These are phyloP conservation scores for Linnaemya tessellans DNA, from an alignment of 2,888 invertebrate genomes.

Conservation along the genomic window DNA sequence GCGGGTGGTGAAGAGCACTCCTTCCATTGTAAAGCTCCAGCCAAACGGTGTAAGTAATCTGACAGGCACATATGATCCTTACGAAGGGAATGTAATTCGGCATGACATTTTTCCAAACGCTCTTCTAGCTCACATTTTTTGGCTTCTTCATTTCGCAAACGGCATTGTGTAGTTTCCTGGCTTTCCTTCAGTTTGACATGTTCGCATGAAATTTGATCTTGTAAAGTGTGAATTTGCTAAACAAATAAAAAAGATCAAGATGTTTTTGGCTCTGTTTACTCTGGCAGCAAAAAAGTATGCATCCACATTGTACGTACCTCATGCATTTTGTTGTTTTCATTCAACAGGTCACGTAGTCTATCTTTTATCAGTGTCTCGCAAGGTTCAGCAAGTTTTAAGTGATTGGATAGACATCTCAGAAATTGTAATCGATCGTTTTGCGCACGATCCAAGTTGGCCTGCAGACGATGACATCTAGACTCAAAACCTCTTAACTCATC, in stretches of 20 bases:
- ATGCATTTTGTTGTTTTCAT: slow-evolving; percentile 90
- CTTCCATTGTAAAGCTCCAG: slow-evolving; percentile 87
- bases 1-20: slow-evolving; percentile 82
- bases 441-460: slow-evolving; percentile 81
- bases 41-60: slow-evolving; percentile 92
- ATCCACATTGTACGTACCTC: slow-evolving; percentile 84
- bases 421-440: slow-evolving; percentile 83
- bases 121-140: slow-evolving; percentile 90
- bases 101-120: slow-evolving; percentile 90
- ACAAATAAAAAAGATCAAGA: not conserved
- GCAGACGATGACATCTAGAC: slow-evolving; percentile 82
- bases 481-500: slow-evolving; percentile 83
- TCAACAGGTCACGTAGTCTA: slow-evolving; percentile 89
- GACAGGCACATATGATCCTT: slow-evolving; percentile 84
- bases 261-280: too few relatives aligned
- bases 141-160: slow-evolving; percentile 86
- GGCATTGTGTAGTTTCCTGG: slow-evolving; percentile 87
- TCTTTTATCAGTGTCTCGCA: slow-evolving; percentile 91
- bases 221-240: slow-evolving; percentile 90
- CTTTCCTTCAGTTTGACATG: slow-evolving; percentile 86
- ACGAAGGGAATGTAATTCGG: slow-evolving; percentile 88
- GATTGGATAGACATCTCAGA: slow-evolving; percentile 79
- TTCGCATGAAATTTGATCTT: slow-evolving; percentile 89
- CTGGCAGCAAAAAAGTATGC: too few relatives aligned
- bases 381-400: slow-evolving; percentile 88